Evolutionary conservation across 2,888 invertebrate genomes (phyloP), one percentile per base, ranked within the genome.

Genomic region (Sinhomidia bicolor): DNA sequence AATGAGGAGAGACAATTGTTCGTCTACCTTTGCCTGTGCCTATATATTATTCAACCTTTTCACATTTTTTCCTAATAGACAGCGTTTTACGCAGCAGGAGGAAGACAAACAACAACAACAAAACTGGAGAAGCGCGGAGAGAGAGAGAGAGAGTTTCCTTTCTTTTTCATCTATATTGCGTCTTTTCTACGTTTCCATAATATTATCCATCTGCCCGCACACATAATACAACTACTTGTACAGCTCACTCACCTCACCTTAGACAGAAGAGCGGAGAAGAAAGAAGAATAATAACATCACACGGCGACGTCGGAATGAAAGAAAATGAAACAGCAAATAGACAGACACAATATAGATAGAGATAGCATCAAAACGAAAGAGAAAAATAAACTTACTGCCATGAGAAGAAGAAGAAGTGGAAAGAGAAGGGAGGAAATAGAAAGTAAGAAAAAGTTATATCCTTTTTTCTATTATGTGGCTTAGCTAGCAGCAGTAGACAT

Each of bases 1-100:
- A 88, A 88, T 83, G 84, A 88, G 84, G 88, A 88, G 88, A 88
- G 84, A 88, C 88, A 88, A 88, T 88, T 88, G 88, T 80, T 76
- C 78, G 62, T 74, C 82, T 88, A 71, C 71, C 71, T 71, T 71
- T 71, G 6, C 68, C 47, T 79, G 51, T 79, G 41, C 65, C 20
- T 78, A 68, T 87, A 71, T 88, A 82, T 81, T 87, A 87, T 87
- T 87, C 87, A 88, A 88, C 88, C 65, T 82, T 88, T 88, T 83
- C 78, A 82, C 83, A n/a, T n/a, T 88, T 68, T 79, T 85, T 78
- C 76, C 83, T 82, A 88, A 88, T 88, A 88, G 88, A 88, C 78
- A 88, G 62, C 54, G 17, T 88, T 83, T 88, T 62, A 76, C 87
- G 44, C 79, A 83, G 88, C 54, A 83, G 79, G 85, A 83, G 47